A percentile compares a stretch with the other conserved stretches of the same genome.
Conservation (phyloP, 2,113 vertebrate genomes). For the Suncus etruscus region DNA sequence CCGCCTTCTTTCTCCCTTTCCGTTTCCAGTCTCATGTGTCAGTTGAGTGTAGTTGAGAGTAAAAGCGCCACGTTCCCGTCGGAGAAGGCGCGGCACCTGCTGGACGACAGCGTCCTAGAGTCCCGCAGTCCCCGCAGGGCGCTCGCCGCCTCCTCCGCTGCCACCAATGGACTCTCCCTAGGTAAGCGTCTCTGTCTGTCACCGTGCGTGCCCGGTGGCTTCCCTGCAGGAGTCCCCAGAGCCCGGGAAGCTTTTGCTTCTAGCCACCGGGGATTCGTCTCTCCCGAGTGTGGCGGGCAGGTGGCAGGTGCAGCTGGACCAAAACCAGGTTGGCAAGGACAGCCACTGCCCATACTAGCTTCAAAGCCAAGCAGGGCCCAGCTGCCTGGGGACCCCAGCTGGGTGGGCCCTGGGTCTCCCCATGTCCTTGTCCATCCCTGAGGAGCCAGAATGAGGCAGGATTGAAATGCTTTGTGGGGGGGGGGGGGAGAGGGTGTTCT, state of each 20-base stretch:
- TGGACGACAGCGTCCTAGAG: slow-evolving; percentile 98
- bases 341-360: background rate
- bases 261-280: background rate
- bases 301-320: background rate
- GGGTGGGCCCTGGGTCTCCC: background rate
- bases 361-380: too few relatives aligned
- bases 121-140: slow-evolving; percentile 91
- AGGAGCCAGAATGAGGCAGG: background rate
- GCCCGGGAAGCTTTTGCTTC: background rate
- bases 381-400: background rate
- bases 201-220: background rate
- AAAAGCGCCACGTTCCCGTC: slow-evolving; percentile 95
- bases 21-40: slow-evolving; percentile 94
- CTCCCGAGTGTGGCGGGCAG: background rate
- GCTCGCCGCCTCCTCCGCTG: slow-evolving; percentile 80
- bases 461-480: background rate
- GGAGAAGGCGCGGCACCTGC: slow-evolving; percentile 94
- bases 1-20: slow-evolving; percentile 74
- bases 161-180: slow-evolving; percentile 93
- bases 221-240: background rate
- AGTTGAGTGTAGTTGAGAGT: slow-evolving; percentile 94
- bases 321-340: background rate
- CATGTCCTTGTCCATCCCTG: background rate
- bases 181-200: slow-evolving; percentile 87
- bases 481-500: too few relatives aligned